Conservation (phyloP, 2,113 vertebrate species). For the Nothocercus julius region DNA sequence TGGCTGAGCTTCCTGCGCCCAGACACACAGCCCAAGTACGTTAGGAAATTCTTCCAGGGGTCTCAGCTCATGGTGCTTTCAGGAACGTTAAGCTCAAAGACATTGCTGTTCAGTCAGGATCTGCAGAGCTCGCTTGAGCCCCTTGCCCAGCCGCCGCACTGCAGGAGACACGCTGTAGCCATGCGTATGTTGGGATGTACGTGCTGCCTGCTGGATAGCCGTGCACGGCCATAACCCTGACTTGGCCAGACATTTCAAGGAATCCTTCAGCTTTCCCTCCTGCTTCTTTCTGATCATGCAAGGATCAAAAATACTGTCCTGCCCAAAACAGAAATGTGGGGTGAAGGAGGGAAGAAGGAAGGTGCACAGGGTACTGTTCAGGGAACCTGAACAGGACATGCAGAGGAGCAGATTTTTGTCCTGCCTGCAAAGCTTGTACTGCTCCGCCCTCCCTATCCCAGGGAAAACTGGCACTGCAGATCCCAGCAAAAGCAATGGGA, state of each 20-base stretch:
- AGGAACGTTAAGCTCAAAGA: background rate
- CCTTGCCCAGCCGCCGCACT: accelerated
- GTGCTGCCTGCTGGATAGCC: background rate
- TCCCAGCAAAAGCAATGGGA: accelerated
- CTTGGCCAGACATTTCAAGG: background rate
- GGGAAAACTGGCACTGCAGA: background rate
- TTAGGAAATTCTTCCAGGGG: background rate
- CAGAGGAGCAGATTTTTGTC: background rate
- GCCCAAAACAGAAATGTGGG: accelerated
- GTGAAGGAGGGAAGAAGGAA: background rate
- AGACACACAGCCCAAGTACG: background rate
- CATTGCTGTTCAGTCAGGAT: background rate
- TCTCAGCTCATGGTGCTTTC: background rate
- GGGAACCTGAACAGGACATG: background rate
- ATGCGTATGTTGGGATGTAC: accelerated
- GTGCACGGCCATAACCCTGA: background rate
- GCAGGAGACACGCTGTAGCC: background rate
- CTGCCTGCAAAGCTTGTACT: background rate
- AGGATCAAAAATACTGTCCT: background rate
- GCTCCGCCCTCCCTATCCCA: background rate
- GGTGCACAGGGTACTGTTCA: background rate
- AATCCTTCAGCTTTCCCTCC: background rate
- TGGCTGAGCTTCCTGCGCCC: background rate
- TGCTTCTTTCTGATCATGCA: background rate
- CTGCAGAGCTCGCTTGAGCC: background rate